Evolutionary conservation across 1,140 invertebrate species (phyloP), one percentile per base, ranked within the genome.

Genomic region (Cotesia glomerata): DNA sequence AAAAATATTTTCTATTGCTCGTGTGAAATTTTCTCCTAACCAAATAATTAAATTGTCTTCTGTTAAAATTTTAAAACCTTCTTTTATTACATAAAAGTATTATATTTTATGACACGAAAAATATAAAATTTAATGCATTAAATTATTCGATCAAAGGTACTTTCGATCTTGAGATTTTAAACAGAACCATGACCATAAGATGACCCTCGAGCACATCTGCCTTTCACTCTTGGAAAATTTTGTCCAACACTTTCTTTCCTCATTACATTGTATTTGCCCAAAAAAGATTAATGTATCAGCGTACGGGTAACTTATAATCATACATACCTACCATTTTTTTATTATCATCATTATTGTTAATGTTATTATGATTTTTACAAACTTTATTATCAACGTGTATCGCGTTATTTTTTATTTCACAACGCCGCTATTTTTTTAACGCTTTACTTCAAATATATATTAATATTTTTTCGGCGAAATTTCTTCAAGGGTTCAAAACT

Each of bases 211-310:
- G 16, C 35, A 32, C 35, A 32, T 62, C 18, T 39, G 56, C 72
- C 72, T 73, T 73, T 73, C 72, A 73, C 72, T 73, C 65, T 59
- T 18, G 18, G 39, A 68, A 52, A 73, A 69, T 69, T 72, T 72
- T 64, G 34, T 65, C 54, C 18, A 69, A 65, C 34, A 35, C 13
- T 35, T 65, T 35, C 63, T 65, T 65, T 45, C 63, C 34, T 65
- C 34, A 45, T 65, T 16, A 36, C 63, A 5, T 36, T 45, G 39
- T 65, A 65, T 16, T 65, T 45, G 26, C 52, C 7, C 7, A 16
- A 56, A 56, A 16, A 16, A 16, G 7, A 14, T 56, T 16, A 56
- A 56, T 56, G n/a, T 14, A 16, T 56, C 13, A 56, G n/a, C 16
- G n/a, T 14, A 7, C 16, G 13, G 5, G 14, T 56, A 56, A 14